These are phyloP conservation scores for Nephila pilipes DNA, from an alignment of 1,140 invertebrate genomes.

Conservation along the genomic window DNA sequence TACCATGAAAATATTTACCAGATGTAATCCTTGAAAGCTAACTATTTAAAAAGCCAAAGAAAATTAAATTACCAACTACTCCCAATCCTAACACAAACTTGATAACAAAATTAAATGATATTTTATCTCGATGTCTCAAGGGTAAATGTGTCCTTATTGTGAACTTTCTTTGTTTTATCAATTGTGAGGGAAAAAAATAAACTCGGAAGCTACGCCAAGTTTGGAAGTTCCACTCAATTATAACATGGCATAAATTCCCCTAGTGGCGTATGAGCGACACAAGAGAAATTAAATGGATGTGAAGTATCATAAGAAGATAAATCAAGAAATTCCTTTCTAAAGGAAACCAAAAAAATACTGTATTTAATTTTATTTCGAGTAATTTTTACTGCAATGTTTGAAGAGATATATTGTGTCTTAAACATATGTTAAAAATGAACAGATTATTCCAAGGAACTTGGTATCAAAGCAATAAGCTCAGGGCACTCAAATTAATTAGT, in stretches of 20 bases:
- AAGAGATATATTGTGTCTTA: not conserved
- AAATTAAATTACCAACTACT: constrained; percentile 12
- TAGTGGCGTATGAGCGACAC: not conserved
- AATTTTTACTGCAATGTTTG: not conserved
- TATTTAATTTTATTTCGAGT: constrained; percentile 4
- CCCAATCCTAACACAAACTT: constrained; percentile 11
- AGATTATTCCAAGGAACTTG: not conserved
- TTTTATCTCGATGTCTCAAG: constrained; percentile 46
- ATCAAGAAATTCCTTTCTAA: constrained; percentile 43
- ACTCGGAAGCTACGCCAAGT: not conserved
- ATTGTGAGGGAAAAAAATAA: not conserved
- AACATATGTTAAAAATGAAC: not conserved
- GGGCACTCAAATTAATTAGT: constrained; percentile 30
- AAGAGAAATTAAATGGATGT: constrained; percentile 50
- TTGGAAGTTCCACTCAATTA: constrained; percentile 22
- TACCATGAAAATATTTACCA: not conserved
- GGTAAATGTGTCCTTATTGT: not conserved
- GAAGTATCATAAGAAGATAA: constrained; percentile 45
- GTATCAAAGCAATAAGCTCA: not conserved
- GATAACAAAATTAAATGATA: constrained; percentile 62
- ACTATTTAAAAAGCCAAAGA: not conserved
- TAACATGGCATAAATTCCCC: constrained; percentile 3
- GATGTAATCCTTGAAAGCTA: not conserved
- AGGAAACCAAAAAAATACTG: not conserved
- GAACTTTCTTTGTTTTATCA: constrained; percentile 30